These are phyloP conservation scores for Paraescarpia echinospica DNA, from an alignment of 1,140 invertebrate genomes.

Conservation along the genomic window DNA sequence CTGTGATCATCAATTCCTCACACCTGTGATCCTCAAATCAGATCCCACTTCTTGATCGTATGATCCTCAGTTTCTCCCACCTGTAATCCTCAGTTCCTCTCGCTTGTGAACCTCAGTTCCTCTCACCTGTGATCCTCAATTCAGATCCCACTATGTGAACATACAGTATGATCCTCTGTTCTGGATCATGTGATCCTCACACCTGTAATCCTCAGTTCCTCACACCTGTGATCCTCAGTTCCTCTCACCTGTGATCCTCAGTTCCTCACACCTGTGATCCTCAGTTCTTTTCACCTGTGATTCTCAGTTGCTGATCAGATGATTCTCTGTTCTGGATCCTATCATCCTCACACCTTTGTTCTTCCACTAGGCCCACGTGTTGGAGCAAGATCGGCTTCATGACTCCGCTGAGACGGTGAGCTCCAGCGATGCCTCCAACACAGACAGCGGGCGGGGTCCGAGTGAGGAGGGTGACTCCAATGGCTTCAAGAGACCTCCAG, in stretches of 20 bases:
- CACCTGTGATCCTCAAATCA: no score
- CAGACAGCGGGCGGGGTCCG: conserved; percentile 18
- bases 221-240: background rate
- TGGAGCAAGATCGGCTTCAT: background rate
- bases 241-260: background rate
- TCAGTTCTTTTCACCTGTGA: background rate
- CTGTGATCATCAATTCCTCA: no score
- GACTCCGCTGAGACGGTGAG: background rate
- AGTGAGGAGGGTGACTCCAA: conserved; percentile 20
- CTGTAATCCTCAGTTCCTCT: no score
- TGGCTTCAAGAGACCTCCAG: background rate
- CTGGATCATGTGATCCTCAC: background rate
- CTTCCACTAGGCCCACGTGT: background rate
- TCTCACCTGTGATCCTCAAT: no score
- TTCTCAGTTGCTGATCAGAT: background rate
- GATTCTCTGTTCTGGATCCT: background rate
- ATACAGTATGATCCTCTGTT: background rate
- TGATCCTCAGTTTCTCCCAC: no score
- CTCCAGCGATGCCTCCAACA: conserved; percentile 15
- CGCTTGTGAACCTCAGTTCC: no score
- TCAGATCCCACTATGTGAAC: no score
- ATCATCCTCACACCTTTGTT: background rate
- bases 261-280: background rate
- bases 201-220: background rate
- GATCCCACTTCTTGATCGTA: no score